Evolutionary conservation across 1,140 invertebrate species (phyloP), one percentile per base, ranked within the genome.

Genomic region (Euborellia annulipes): DNA sequence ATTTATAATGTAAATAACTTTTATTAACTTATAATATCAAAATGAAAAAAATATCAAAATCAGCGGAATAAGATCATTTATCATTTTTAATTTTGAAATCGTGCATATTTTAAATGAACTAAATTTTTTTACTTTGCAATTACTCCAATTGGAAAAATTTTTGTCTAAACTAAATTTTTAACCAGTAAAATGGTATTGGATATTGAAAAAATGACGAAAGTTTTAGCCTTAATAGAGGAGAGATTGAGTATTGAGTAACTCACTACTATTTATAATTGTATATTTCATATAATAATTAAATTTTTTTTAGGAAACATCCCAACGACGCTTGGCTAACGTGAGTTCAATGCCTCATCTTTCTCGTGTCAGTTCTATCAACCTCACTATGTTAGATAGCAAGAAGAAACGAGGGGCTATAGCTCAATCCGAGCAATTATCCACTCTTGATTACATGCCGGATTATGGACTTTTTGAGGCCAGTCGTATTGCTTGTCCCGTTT

Each of bases 381-480:
- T 87, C 18, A 83, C 83, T 49, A 73, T 85, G 60, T 56, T 86
- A 17, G 79, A 82, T 45, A 75, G 74, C 17, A 76, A 82, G 49
- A 72, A 72, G 49, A 79, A 82, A 54, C 62, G 75, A 16, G 72
- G 54, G 16, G 42, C 50, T 20, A 50, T 50, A 9, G 37, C 43
- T 23, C 51, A 49, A 41, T 36, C 46, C 41, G 53, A 55, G 27
- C 38, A 48, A 9, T 27, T 39, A 17, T 52, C 36, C 34, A 58
- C 45, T 41, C 43, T 56, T 32, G 62, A 64, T 48, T 85, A 87
- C 54, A 85, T 89, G 81, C 84, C 86, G 1, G 88, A 95, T 62
- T 90, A 87, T 59, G 93, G 94, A 0, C 60, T 98, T 23, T 97
- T 98, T 67, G 92, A 97, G 62, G 92, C 93, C 0, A 88, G 89